Base-by-base conservation (phyloP, 2,888 invertebrate species). In the Portevinia maculata region DNA sequence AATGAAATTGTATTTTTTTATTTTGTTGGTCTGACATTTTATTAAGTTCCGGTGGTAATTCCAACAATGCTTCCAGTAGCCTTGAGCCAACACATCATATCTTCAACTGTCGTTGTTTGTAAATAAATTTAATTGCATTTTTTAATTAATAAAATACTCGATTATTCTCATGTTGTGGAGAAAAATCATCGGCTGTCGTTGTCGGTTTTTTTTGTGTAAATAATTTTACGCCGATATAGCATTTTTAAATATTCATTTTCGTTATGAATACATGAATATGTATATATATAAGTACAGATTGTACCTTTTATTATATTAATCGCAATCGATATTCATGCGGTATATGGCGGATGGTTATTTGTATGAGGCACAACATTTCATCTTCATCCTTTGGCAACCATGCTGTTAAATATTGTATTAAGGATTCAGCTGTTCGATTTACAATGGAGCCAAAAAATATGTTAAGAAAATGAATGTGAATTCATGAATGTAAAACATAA, bases 91-190 rank as follows among this genome's bases (percentile, higher is more conserved):
- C 65, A 65, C 46, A 75, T 75, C 65, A 67, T 46, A 83, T 83
- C 83, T 62, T 83, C 71, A 83, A 78, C 78, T 83, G 83, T 83
- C 78, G 78, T 52, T 71, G 65, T 76, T 50, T 67, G 78, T 60
- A 78, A 83, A 83, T 78, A 73, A 37, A 50, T 78, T 78, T 83
- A 73, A 83, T 83, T 83, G 67, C 71, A 67, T 83, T 83, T 83
- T 83, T 78, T 83, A 83, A 83, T 83, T 83, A 83, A 83, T 83
- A 83, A 83, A 83, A 83, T 73, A 78, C 71, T 73, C 67, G 11
- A 17, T n/a, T 70, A 48, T 76, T n/a, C n/a, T n/a, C n/a, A n/a
- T 55, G 69, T 55, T 67, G 70, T 39, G 30, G 32, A 48, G 70
- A 50, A 46, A 76, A 81, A 70, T 70, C 69, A 81, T 65, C 41